Percentiles rank a stretch among this genome's conserved stretches.
Evolutionary conservation across 2,888 invertebrate species (phyloP).

Genomic region (Conistra vaccinii): DNA sequence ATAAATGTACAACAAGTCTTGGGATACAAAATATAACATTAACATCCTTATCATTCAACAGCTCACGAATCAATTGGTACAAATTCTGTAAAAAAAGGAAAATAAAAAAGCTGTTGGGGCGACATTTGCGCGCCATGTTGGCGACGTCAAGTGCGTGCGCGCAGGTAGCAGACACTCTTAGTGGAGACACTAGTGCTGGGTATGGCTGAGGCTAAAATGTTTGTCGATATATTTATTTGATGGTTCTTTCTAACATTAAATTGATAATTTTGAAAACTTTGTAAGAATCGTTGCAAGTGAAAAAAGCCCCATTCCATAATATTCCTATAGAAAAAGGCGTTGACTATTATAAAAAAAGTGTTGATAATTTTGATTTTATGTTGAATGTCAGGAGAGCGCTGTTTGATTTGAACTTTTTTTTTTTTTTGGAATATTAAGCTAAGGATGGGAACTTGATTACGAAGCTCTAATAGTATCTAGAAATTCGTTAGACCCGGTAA

Average conservation of each 20-base stretch:
- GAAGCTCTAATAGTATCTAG: not conserved
- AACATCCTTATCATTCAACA: slow-evolving; percentile 64
- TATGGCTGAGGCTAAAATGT: not conserved
- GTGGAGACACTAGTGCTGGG: slow-evolving; percentile 61
- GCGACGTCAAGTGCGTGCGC: slow-evolving; percentile 77
- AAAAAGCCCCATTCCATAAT: too few species aligned
- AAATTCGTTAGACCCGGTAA: not conserved
- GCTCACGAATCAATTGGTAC: slow-evolving; percentile 64
- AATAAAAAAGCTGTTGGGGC: slow-evolving; percentile 63
- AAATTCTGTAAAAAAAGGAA: slow-evolving; percentile 66
- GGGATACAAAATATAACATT: slow-evolving; percentile 22
- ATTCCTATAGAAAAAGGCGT: too few species aligned
- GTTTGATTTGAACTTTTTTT: not conserved
- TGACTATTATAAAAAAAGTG: too few species aligned
- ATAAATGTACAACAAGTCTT: not conserved
- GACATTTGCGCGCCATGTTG: slow-evolving; percentile 77
- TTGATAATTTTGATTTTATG: too few species aligned
- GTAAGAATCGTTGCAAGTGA: not conserved
- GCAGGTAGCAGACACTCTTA: slow-evolving; percentile 73
- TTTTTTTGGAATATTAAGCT: not conserved
- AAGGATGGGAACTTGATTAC: too few species aligned
- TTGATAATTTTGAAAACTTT: not conserved
- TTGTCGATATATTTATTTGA: not conserved
- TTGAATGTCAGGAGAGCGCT: not conserved
- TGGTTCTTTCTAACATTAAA: not conserved